Base-by-base conservation (phyloP, 2,888 invertebrate genomes). In the Pharmacophagus antenor region DNA sequence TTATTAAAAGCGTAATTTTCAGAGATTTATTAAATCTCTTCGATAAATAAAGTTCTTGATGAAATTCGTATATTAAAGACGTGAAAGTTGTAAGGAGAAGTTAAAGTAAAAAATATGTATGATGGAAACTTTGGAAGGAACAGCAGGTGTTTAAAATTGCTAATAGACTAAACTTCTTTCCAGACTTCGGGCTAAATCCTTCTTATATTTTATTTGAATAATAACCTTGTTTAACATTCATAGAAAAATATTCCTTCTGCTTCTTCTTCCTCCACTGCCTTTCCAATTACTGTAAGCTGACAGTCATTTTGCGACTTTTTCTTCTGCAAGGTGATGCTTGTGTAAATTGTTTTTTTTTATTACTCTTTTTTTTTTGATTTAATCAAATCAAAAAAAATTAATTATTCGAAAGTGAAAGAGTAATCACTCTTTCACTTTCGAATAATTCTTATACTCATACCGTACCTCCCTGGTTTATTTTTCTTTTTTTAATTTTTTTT, bases 121-220 rank as follows among this genome's bases (percentile, higher is more conserved):
- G 56, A 48, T 47, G 41, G 51, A 56, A 61, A 61, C 51, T 61
- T 61, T 51, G 15, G 25, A 41, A 51, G 12, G 46, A 51, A 56
- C 56, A 61, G 56, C 60, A 52, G 60, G 51, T 61, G 60, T 47
- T 61, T 56, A 61, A 56, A 61, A 61, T 61, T 61, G 56, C 56
- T 61, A 56, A 56, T 61, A 56, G 60, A 56, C 51, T 37, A 46
- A 56, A 55, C 49, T 60, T 60, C 50, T 25, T 10, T 18, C 23
- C 25, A 17, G 23, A 61, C 51, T 60, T 44, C 12, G 18, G 31
- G 2, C 22, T 46, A 56, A 61, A 61, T 46, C 51, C 46, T 25
- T 41, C 42, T 55, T 37, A 52, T 41, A 49, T 56, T 50, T 46
- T 50, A 20, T 10, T 37, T 23, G 23, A 51, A 21, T 51, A 20